Evolutionary conservation across 2,797 vertebrate genomes (phyloP).

Genomic region (Semotilus atromaculatus): DNA sequence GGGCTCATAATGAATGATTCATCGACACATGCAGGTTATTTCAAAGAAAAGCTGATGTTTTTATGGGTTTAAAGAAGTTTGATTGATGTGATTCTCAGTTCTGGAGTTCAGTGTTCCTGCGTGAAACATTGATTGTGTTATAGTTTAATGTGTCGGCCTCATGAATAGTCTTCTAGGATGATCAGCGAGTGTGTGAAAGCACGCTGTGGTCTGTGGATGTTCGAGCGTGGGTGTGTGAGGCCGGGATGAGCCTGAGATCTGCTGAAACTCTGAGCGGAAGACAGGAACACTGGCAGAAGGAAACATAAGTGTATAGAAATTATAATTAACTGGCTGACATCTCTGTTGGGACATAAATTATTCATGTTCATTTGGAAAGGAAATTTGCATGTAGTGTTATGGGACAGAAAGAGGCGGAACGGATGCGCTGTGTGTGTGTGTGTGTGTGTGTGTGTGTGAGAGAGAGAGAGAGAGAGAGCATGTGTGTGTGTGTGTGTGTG

Average conservation of each 20-base stretch:
- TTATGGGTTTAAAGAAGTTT: not conserved
- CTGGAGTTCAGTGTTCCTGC: too few species aligned
- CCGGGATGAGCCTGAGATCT: constrained; percentile 45
- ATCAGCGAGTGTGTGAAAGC: too few species aligned
- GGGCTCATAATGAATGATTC: not conserved
- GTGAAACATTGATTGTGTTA: not conserved
- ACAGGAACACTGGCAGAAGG: constrained; percentile 24
- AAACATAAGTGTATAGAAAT: constrained; percentile 74
- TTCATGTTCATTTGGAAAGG: constrained; percentile 73
- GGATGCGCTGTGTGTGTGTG: not conserved
- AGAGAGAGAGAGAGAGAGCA: too few species aligned
- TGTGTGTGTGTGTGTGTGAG: too few species aligned
- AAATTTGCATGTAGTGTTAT: constrained; percentile 67
- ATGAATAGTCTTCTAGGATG: not conserved
- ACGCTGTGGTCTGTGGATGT: not conserved
- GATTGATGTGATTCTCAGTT: too few species aligned
- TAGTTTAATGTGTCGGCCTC: not conserved
- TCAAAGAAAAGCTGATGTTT: not conserved
- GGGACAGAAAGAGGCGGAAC: constrained; percentile 44
- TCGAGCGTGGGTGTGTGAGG: constrained; percentile 38
- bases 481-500: too few species aligned
- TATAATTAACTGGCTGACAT: constrained; percentile 79
- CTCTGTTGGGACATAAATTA: constrained; percentile 76
- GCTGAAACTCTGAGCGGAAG: not conserved
- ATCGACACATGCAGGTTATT: not conserved